These are phyloP conservation scores for Diglossa brunneiventris DNA, from an alignment of 2,113 vertebrate genomes.

Conservation along the genomic window DNA sequence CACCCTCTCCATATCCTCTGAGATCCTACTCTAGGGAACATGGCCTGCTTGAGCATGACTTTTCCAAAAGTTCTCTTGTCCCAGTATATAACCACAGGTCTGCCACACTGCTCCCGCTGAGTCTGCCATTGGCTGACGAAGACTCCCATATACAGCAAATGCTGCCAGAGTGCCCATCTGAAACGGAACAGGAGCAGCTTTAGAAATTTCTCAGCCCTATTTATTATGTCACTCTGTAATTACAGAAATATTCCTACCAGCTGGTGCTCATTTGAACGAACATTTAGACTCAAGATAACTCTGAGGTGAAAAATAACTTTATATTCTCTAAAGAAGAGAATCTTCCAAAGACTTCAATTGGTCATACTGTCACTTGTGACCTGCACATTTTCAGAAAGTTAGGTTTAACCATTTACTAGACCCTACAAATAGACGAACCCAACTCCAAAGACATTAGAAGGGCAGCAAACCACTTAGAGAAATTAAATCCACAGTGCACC, in stretches of 20 bases:
- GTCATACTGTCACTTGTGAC: not conserved
- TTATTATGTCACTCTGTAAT: not conserved
- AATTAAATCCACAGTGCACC: not conserved
- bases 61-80: not conserved
- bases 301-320: not conserved
- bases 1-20: not conserved
- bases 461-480: not conserved
- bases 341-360: not conserved
- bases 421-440: not conserved
- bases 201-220: not conserved
- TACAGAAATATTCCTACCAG: not conserved
- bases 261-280: not conserved
- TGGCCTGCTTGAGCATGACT: not conserved
- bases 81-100: not conserved
- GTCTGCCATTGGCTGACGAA: not conserved
- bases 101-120: not conserved
- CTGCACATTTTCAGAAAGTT: not conserved
- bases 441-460: not conserved
- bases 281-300: not conserved
- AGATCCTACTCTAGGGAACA: not conserved
- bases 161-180: not conserved
- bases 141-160: not conserved
- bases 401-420: not conserved
- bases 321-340: not conserved
- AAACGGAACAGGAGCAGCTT: not conserved